Evolutionary conservation across 2,888 invertebrate species (phyloP).

Genomic region (Xestobium rufovillosum): DNA sequence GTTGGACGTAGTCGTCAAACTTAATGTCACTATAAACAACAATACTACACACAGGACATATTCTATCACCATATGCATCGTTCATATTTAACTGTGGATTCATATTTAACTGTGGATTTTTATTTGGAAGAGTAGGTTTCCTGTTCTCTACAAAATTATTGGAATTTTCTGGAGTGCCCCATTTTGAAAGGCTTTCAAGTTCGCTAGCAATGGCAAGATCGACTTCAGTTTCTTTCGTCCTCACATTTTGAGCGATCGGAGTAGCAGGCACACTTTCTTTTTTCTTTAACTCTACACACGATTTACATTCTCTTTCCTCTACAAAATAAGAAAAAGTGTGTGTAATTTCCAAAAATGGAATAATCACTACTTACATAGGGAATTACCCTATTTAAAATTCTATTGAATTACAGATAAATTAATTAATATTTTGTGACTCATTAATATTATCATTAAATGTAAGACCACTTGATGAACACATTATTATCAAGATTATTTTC

Average conservation of each 20-base stretch:
- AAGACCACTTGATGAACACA: too few relatives aligned
- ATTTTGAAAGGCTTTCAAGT: not conserved
- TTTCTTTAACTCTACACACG: not conserved
- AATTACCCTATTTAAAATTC: too few relatives aligned
- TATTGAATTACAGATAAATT: too few relatives aligned
- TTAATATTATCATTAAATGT: too few relatives aligned
- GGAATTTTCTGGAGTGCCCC: constrained; percentile 16
- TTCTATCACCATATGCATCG: constrained; percentile 47
- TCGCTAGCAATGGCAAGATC: not conserved
- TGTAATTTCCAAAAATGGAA: constrained; percentile 25
- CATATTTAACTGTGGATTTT: too few relatives aligned
- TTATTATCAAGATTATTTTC: too few relatives aligned
- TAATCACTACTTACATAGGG: constrained; percentile 6
- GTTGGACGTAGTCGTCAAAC: constrained; percentile 62
- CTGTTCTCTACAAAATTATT: constrained; percentile 13
- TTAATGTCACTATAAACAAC: constrained; percentile 50
- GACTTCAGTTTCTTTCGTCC: constrained; percentile 13
- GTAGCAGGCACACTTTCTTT: constrained; percentile 16
- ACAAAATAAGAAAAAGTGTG: too few relatives aligned
- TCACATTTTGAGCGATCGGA: constrained; percentile 23
- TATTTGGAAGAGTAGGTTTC: too few relatives aligned
- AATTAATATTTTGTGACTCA: too few relatives aligned
- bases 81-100: constrained; percentile 13
- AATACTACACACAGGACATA: constrained; percentile 70
- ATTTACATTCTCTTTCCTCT: constrained; percentile 2